Evolutionary conservation across 2,888 invertebrate genomes (phyloP).

Genomic region (Nomada lathburiana): DNA sequence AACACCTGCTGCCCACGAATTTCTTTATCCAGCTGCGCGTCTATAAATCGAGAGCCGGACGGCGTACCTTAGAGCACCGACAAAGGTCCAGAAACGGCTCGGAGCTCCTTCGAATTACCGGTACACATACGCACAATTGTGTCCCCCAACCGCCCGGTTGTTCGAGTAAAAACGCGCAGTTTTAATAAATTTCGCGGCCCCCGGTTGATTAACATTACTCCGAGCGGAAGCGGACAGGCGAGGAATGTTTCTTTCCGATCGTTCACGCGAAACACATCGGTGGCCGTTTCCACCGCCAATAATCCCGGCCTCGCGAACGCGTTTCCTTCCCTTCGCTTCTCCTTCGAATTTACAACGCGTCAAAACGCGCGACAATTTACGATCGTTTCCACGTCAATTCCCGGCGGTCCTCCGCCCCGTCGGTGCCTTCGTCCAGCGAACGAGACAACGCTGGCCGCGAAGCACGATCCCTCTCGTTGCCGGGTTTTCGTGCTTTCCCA

Average conservation of each 20-base stretch:
- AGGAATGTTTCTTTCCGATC: background rate
- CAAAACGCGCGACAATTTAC: slow-evolving; percentile 25
- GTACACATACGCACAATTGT: slow-evolving; percentile 15
- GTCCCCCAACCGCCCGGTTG: background rate
- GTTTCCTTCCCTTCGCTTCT: background rate
- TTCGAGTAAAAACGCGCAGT: background rate
- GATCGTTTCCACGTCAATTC: slow-evolving; percentile 17
- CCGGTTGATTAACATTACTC: slow-evolving; percentile 33
- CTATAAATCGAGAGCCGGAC: slow-evolving; percentile 65
- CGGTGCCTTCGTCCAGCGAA: background rate
- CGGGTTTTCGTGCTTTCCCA: slow-evolving; percentile 56
- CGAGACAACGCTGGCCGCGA: too few relatives aligned
- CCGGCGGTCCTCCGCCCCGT: background rate
- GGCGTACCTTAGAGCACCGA: slow-evolving; percentile 63
- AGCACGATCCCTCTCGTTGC: background rate
- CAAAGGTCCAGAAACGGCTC: slow-evolving; percentile 41
- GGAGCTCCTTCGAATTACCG: slow-evolving; percentile 39
- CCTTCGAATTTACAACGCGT: slow-evolving; percentile 32
- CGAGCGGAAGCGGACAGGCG: too few relatives aligned
- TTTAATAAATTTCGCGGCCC: slow-evolving; percentile 36
- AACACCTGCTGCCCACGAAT: slow-evolving; percentile 68
- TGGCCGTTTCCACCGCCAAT: background rate
- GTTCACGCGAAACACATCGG: background rate
- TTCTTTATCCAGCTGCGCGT: slow-evolving; percentile 69
- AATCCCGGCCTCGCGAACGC: background rate